Conservation (phyloP, 2,888 invertebrate species). For the Lordiphosa fenestrarum region DNA sequence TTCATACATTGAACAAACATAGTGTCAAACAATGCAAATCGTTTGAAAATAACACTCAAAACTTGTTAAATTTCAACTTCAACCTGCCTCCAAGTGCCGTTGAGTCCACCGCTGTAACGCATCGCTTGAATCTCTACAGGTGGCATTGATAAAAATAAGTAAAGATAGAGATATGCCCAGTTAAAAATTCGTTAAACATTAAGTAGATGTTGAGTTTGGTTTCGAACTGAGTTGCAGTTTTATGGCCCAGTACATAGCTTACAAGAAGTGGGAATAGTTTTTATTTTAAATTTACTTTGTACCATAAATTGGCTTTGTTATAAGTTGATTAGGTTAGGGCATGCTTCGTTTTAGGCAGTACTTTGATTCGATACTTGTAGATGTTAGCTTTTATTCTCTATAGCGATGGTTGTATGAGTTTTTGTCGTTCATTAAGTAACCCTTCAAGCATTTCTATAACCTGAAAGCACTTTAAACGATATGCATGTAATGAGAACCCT, state of each 20-base stretch:
- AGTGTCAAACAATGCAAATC: constrained; percentile 46
- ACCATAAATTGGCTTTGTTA: too few relatives aligned
- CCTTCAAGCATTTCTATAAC: too few relatives aligned
- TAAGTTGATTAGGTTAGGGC: too few relatives aligned
- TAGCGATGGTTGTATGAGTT: too few relatives aligned
- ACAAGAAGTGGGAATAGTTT: too few relatives aligned
- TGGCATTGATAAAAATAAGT: constrained; percentile 51
- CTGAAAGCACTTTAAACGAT: background rate
- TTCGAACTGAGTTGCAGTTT: background rate
- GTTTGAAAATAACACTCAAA: constrained; percentile 36
- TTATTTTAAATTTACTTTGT: too few relatives aligned
- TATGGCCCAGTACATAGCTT: too few relatives aligned
- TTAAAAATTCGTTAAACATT: constrained; percentile 32
- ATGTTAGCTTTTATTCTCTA: too few relatives aligned
- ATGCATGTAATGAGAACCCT: too few relatives aligned
- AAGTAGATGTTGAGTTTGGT: background rate
- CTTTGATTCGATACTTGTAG: too few relatives aligned
- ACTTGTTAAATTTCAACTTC: constrained; percentile 46
- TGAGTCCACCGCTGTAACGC: constrained; percentile 77
- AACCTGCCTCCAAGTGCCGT: constrained; percentile 80
- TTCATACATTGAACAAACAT: constrained; percentile 14
- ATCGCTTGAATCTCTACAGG: constrained; percentile 79
- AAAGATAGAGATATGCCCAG: constrained; percentile 47
- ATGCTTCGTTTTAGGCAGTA: too few relatives aligned
- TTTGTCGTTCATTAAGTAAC: too few relatives aligned